Percentiles rank a stretch among this genome's conserved stretches.
Evolutionary conservation across 2,797 vertebrate species (phyloP).

Genomic region (Pangasius djambal): DNA sequence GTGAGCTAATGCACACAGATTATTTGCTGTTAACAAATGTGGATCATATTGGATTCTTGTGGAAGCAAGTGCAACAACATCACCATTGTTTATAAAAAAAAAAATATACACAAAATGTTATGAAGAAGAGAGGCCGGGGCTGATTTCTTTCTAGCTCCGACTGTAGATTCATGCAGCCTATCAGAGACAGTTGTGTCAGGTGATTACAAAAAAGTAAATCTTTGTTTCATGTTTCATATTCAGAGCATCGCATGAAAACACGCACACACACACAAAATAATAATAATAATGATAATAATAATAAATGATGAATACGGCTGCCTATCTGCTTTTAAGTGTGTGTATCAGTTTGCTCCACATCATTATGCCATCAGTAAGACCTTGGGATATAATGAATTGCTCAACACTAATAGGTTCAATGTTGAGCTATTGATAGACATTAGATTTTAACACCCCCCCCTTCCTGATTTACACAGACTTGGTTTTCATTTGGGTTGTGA

Average conservation of each 20-base stretch:
- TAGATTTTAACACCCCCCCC: slow-evolving; percentile 4
- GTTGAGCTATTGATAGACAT: neutral
- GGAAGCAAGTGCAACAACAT: neutral
- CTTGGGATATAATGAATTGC: neutral
- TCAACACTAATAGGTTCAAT: neutral
- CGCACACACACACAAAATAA: neutral
- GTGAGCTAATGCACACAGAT: neutral
- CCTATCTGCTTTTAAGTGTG: neutral
- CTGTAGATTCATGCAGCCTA: neutral
- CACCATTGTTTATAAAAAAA: neutral
- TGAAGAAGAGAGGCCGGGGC: neutral
- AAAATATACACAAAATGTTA: neutral
- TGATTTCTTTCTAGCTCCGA: slow-evolving; percentile 3
- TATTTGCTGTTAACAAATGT: neutral
- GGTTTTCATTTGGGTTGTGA: neutral
- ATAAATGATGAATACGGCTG: too few species aligned
- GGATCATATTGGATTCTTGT: neutral
- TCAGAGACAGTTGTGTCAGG: neutral
- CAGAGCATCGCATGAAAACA: neutral
- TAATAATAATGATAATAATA: neutral
- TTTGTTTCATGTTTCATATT: neutral
- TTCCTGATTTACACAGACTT: neutral
- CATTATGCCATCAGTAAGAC: neutral
- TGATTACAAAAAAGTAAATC: neutral
- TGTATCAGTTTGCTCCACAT: neutral